Conservation (phyloP, 2,113 vertebrate species). For the Argyrosomus japonicus region DNA sequence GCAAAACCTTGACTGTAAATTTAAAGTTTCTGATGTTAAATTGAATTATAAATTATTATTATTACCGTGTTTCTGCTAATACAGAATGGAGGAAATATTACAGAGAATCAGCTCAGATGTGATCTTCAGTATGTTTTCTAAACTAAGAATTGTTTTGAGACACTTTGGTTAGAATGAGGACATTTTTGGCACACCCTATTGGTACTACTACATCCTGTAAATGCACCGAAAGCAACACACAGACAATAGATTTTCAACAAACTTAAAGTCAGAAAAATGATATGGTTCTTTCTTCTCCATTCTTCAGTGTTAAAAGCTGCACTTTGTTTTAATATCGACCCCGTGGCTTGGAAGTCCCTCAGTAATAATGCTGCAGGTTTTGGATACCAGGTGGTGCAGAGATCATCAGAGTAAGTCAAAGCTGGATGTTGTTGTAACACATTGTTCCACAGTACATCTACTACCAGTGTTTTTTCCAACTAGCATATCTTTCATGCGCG, state of each 20-base stretch:
- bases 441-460: neutral
- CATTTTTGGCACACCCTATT: neutral
- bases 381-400: conserved; percentile 82
- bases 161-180: neutral
- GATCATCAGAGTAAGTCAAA: conserved; percentile 54
- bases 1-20: too few relatives aligned
- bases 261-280: neutral
- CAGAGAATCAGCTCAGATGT: neutral
- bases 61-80: neutral
- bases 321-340: conserved; percentile 77
- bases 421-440: neutral
- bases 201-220: neutral
- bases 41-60: too few relatives aligned
- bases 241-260: neutral
- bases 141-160: neutral
- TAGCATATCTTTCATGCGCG: neutral
- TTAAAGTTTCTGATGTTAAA: too few relatives aligned
- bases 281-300: neutral
- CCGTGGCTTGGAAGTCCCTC: conserved; percentile 70
- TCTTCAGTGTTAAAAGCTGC: conserved; percentile 58
- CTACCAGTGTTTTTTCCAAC: neutral
- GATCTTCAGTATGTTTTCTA: neutral
- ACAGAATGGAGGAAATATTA: neutral
- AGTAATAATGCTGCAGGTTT: conserved; percentile 55
- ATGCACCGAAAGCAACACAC: neutral